These are phyloP conservation scores for Hormaphis cornu DNA, from an alignment of 1,140 invertebrate genomes.

Conservation along the genomic window DNA sequence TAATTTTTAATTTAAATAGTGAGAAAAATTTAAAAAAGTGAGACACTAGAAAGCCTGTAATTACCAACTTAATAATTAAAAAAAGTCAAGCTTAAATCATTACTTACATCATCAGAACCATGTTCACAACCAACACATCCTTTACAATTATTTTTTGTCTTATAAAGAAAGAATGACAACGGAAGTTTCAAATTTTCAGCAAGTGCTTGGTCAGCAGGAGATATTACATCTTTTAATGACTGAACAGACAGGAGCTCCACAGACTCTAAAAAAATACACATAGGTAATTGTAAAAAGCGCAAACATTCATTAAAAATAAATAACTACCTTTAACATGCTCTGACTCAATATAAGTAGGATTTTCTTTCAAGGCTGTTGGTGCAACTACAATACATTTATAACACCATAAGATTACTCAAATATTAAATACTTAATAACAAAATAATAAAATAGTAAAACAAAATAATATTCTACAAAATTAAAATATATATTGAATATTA, in stretches of 20 bases:
- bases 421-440: neutral
- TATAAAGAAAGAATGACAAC: constrained; percentile 14
- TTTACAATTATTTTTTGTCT: constrained; percentile 12
- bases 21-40: too few species aligned
- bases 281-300: too few species aligned
- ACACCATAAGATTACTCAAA: too few species aligned
- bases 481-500: neutral
- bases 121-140: constrained; percentile 28
- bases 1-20: neutral
- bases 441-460: neutral
- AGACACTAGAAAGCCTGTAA: too few species aligned
- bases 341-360: too few species aligned
- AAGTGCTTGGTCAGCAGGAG: constrained; percentile 4
- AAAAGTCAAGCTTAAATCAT: neutral
- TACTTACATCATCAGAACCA: constrained; percentile 10
- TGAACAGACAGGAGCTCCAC: neutral
- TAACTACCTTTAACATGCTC: too few species aligned
- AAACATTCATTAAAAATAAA: too few species aligned
- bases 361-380: too few species aligned
- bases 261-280: constrained; percentile 4
- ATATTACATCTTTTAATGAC: neutral
- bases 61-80: neutral
- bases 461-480: neutral
- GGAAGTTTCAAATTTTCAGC: constrained; percentile 22
- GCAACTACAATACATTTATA: too few species aligned